Conservation (phyloP, 2,888 invertebrate genomes). For the Polydesmus complanatus region DNA sequence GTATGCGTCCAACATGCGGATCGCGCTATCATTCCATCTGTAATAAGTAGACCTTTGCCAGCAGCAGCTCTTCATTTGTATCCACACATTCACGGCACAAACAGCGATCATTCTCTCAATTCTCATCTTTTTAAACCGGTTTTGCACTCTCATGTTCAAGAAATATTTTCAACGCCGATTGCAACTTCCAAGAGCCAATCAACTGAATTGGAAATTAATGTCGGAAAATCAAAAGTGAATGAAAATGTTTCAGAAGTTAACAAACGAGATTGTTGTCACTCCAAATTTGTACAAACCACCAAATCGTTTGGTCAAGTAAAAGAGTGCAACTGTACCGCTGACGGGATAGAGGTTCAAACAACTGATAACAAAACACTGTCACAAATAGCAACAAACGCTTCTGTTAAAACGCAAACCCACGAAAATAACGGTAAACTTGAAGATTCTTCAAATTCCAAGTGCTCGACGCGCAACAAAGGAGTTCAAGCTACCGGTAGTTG, state of each 20-base stretch:
- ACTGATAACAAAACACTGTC: not conserved
- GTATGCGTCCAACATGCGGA: constrained; percentile 29
- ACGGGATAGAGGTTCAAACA: not conserved
- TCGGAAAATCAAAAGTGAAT: not conserved
- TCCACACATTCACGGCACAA: constrained; percentile 17
- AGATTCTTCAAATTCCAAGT: not conserved
- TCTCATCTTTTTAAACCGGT: constrained; percentile 4
- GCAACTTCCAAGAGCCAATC: not conserved
- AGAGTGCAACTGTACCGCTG: too few species aligned
- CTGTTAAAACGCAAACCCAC: not conserved
- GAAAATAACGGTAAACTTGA: not conserved
- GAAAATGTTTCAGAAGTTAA: not conserved
- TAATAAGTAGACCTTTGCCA: constrained; percentile 1
- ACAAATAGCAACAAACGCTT: not conserved
- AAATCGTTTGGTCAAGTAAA: too few species aligned
- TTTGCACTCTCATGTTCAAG: not conserved
- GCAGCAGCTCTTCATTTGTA: constrained; percentile 16
- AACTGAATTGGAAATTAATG: not conserved
- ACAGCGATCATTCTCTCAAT: not conserved
- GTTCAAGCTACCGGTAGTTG: not conserved
- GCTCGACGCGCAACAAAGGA: not conserved
- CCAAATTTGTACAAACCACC: not conserved
- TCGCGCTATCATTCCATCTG: constrained; percentile 22
- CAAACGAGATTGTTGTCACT: not conserved
- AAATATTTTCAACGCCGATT: not conserved